Percentiles rank a stretch among this genome's conserved stretches.
Evolutionary conservation across 1,140 invertebrate species (phyloP).

Genomic region (Coptotermes formosanus): DNA sequence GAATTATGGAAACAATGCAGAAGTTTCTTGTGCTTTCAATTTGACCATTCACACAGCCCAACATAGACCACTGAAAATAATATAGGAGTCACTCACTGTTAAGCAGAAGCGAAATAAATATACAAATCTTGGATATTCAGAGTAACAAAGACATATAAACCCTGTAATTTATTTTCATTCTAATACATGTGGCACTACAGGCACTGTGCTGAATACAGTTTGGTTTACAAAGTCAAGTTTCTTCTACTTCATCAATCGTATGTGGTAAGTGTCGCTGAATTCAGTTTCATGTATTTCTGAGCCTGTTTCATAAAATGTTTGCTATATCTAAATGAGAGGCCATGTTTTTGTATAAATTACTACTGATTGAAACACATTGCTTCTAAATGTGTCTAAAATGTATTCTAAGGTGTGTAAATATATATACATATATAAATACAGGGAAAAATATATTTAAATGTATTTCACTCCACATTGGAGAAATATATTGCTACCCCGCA

Average conservation of each 20-base stretch:
- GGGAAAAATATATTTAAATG: neutral
- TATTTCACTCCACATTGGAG: constrained; percentile 9
- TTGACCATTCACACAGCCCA: neutral
- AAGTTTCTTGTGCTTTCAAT: neutral
- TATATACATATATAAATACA: constrained; percentile 4
- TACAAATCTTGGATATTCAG: neutral
- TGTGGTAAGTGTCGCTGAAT: constrained; percentile 5
- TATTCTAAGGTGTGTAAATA: constrained; percentile 19
- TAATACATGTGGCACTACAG: neutral
- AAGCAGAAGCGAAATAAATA: neutral
- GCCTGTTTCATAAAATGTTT: neutral
- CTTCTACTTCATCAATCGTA: neutral
- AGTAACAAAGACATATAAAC: neutral
- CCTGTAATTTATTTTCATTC: neutral
- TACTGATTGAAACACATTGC: neutral
- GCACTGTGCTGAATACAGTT: neutral
- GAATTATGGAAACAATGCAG: neutral
- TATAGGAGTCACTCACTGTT: neutral
- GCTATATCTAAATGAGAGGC: neutral
- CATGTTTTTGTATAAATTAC: neutral
- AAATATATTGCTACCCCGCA: neutral
- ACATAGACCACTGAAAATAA: neutral
- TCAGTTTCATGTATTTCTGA: neutral
- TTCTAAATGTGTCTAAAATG: constrained; percentile 10
- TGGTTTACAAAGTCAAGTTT: neutral